Percentiles rank a stretch among this genome's conserved stretches.
phyloP scores from a whole-genome alignment of 2,888 invertebrate genomes.

The Sinelater perroti region DNA sequence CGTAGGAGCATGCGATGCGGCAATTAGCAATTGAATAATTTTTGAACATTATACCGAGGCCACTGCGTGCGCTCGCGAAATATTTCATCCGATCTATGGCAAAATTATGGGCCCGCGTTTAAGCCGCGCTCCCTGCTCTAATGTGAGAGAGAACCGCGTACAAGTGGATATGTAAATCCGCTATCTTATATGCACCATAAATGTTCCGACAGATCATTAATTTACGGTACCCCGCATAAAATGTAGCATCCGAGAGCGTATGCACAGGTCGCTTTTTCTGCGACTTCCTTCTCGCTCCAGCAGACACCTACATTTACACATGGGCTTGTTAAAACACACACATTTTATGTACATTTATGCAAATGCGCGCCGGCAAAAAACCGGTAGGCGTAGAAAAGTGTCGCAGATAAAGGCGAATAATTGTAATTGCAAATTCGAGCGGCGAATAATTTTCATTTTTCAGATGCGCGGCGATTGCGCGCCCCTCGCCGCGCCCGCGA shows the following conservation, averaged over 20 bases:
- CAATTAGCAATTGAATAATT: conserved; percentile 4
- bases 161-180: conserved; percentile 39
- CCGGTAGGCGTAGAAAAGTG: conserved; percentile 40
- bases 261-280: conserved; percentile 4
- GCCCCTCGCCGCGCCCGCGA: not conserved
- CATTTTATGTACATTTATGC: conserved; percentile 43
- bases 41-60: conserved; percentile 12
- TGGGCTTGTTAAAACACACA: conserved; percentile 40
- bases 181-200: conserved; percentile 40
- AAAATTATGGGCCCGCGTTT: conserved; percentile 14
- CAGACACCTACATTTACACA: conserved; percentile 40
- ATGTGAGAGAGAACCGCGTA: conserved; percentile 10
- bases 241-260: conserved; percentile 9
- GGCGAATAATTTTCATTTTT: conserved; percentile 30
- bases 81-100: conserved; percentile 16
- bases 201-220: conserved; percentile 39
- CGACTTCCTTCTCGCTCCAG: conserved; percentile 15
- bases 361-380: conserved; percentile 34
- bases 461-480: conserved; percentile 11
- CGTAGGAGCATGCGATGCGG: not conserved
- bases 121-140: conserved; percentile 20
- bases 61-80: conserved; percentile 4
- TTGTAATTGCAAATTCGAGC: conserved; percentile 42
- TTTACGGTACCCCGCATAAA: conserved; percentile 24
- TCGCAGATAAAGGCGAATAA: conserved; percentile 37